Evolutionary conservation across 2,888 invertebrate genomes (phyloP).

Genomic region (Leptopilina myrica): DNA sequence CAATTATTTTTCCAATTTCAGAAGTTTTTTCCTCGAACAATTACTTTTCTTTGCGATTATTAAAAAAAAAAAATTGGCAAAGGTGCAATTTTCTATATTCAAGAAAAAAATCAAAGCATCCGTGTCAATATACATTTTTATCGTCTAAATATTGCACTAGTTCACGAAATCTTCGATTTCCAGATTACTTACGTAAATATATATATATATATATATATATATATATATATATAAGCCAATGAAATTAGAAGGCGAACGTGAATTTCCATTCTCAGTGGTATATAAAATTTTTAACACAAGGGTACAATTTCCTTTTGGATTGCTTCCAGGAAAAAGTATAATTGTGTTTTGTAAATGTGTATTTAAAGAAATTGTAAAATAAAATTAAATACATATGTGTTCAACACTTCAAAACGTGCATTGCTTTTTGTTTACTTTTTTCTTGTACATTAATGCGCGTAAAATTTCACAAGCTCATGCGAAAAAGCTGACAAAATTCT

Average conservation of each 20-base stretch:
- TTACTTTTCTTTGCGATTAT: too few species aligned
- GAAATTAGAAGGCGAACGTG: constrained; percentile 22
- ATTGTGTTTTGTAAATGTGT: not conserved
- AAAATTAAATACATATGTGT: not conserved
- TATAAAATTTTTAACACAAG: constrained; percentile 5
- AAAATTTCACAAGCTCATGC: not conserved
- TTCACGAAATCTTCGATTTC: constrained; percentile 22
- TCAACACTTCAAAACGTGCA: not conserved
- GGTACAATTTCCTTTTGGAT: constrained; percentile 1
- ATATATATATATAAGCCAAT: not conserved
- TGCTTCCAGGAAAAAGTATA: not conserved
- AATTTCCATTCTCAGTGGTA: constrained; percentile 28
- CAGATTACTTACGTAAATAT: not conserved
- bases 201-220: not conserved
- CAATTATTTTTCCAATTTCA: too few species aligned
- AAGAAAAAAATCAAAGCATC: not conserved
- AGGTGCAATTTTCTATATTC: not conserved
- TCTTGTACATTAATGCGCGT: not conserved
- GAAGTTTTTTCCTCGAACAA: too few species aligned
- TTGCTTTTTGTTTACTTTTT: not conserved
- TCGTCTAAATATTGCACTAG: constrained; percentile 15
- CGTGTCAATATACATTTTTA: constrained; percentile 12
- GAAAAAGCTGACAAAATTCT: not conserved
- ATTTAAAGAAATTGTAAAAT: not conserved
- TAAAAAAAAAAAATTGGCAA: too few species aligned